Evolutionary conservation across 2,113 vertebrate species (phyloP).

Genomic region (Channa maculata): DNA sequence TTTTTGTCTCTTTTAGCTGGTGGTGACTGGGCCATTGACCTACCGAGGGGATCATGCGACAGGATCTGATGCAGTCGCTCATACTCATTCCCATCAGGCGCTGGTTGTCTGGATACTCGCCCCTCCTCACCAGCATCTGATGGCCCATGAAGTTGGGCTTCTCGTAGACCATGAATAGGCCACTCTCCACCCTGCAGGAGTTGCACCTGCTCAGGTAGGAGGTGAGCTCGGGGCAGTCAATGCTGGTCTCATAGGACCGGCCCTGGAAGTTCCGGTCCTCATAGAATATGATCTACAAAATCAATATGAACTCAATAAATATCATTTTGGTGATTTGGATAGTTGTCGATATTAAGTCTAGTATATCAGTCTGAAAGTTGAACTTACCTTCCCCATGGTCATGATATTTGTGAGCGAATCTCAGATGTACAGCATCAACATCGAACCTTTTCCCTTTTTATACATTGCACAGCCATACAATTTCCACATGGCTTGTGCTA

Average conservation of each 20-base stretch:
- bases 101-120: slow-evolving; percentile 79
- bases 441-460: slow-evolving; percentile 69
- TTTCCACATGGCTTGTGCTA: slow-evolving; percentile 66
- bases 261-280: slow-evolving; percentile 80
- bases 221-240: slow-evolving; percentile 70
- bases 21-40: not conserved
- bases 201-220: slow-evolving; percentile 73
- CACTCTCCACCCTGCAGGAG: slow-evolving; percentile 73
- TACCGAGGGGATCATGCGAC: slow-evolving; percentile 76
- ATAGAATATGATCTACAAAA: slow-evolving; percentile 77
- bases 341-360: not conserved
- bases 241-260: slow-evolving; percentile 73
- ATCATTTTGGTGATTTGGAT: not conserved
- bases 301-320: not conserved
- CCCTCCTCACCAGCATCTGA: slow-evolving; percentile 75
- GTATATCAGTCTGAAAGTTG: not conserved
- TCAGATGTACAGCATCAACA: slow-evolving; percentile 62
- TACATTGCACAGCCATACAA: slow-evolving; percentile 58
- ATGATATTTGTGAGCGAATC: slow-evolving; percentile 57
- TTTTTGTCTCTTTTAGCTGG: too few species aligned
- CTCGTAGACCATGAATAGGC: slow-evolving; percentile 77
- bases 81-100: slow-evolving; percentile 71
- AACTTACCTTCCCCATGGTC: slow-evolving; percentile 72
- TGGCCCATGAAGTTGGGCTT: slow-evolving; percentile 57
- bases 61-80: slow-evolving; percentile 78